These are phyloP conservation scores for Ceratitis capitata DNA, from an alignment of 1,140 invertebrate genomes.

Conservation along the genomic window DNA sequence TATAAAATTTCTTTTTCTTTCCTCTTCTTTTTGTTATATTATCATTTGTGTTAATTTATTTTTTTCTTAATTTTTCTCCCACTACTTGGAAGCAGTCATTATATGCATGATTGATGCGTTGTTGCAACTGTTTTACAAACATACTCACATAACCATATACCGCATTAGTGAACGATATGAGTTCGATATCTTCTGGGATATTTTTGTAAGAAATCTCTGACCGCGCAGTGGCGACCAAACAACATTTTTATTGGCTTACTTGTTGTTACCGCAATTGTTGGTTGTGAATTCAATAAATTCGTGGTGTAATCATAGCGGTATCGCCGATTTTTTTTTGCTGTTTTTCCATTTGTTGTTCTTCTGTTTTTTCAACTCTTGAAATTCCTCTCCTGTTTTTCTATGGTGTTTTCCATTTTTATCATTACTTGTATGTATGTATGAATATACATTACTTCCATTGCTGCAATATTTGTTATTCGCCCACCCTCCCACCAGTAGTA, in stretches of 20 bases:
- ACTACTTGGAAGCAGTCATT: background rate
- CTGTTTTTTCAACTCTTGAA: conserved; percentile 1
- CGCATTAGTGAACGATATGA: background rate
- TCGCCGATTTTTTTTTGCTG: conserved; percentile 17
- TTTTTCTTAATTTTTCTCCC: background rate
- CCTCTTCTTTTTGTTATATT: background rate
- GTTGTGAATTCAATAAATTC: conserved; percentile 37
- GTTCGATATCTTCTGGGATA: background rate
- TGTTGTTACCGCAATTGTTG: conserved; percentile 10
- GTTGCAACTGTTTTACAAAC: background rate
- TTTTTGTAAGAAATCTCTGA: conserved; percentile 21
- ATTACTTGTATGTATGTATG: too few relatives aligned
- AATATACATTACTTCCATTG: background rate
- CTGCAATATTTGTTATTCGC: background rate
- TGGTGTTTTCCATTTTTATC: too few relatives aligned
- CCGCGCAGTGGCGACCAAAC: background rate
- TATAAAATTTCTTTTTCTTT: background rate
- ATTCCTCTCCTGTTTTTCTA: background rate
- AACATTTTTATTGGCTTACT: conserved; percentile 2
- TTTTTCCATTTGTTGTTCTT: conserved; percentile 25
- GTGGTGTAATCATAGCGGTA: conserved; percentile 39
- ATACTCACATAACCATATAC: background rate
- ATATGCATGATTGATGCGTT: background rate
- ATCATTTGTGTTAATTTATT: background rate
- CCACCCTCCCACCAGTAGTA: too few relatives aligned